Evolutionary conservation across 2,113 vertebrate species (phyloP), one percentile per base, ranked within the genome.

Genomic region (Fukomys damarensis): DNA sequence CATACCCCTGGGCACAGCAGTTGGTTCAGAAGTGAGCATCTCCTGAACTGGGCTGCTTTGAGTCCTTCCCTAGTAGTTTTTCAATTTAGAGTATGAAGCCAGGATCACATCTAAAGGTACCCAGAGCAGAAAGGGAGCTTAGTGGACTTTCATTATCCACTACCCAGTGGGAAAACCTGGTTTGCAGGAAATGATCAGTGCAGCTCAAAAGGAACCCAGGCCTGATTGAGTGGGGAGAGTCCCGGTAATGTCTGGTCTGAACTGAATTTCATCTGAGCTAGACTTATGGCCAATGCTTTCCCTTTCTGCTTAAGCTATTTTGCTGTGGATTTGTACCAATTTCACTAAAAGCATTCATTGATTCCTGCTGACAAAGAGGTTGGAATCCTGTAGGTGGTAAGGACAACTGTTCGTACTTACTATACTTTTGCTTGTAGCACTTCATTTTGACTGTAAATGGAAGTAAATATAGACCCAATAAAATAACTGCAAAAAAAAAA

Each of bases 401-500:
- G 35, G 74, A 61, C 20, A 68, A 30, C 49, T 20, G 2, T 61
- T 65, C 56, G 12, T 26, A 61, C 61, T 52, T 20, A n/a, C 30
- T 24, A 1, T 85, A 54, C 3, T 95, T 89, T 32, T 91, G 6
- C 52, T 35, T 72, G 7, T 17, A 91, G 12, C 12, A n/a, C 35
- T 85, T 89, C 46, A 74, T 93, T 95, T 76, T 91, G 66, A 58
- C 28, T n/a, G 1, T 26, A 72, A 68, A 46, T 72, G 56, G 59
- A 97, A 94, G 86, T 81, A 92, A 74, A 20, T 84, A 46, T 6
- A 80, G 26, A 86, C 5, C 32, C 5, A 41, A 49, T 84, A 68
- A 79, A 26, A 86, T 84, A 58, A 7, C 65, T 89, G 28, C 86
- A 54, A 4, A 90, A 96, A 93, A 68, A 4, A 90, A 96, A 93